Evolutionary conservation across 2,113 vertebrate genomes (phyloP).

Genomic region (Psilopogon haemacephalus): DNA sequence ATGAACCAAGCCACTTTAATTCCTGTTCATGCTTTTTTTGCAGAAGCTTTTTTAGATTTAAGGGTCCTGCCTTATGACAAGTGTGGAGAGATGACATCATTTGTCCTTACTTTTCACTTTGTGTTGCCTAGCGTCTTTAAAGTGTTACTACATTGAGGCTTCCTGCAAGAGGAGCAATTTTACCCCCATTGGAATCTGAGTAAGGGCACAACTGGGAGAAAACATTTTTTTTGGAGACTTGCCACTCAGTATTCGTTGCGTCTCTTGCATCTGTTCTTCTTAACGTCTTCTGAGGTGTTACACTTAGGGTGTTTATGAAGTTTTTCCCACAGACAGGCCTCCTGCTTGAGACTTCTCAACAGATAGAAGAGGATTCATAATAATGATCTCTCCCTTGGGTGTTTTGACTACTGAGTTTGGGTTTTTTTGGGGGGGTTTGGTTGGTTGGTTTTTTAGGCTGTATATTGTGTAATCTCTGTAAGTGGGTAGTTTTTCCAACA

Average conservation of each 20-base stretch:
- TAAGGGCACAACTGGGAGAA: not conserved
- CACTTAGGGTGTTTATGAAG: accelerated
- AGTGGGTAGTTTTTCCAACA: not conserved
- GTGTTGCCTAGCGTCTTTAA: not conserved
- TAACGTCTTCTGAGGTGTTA: not conserved
- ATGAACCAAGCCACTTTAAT: not conserved
- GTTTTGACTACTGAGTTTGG: not conserved
- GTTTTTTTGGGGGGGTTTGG: too few relatives aligned
- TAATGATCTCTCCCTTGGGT: not conserved
- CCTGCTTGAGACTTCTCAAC: not conserved
- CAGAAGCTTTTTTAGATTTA: not conserved
- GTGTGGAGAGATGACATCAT: not conserved
- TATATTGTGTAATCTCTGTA: not conserved
- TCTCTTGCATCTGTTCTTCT: not conserved
- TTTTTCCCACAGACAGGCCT: not conserved
- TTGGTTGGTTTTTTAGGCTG: not conserved
- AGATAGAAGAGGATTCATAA: not conserved
- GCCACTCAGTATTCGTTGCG: not conserved
- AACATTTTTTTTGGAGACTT: not conserved
- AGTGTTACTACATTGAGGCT: not conserved
- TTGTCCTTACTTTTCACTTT: not conserved
- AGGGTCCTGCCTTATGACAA: not conserved
- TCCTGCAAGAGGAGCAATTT: not conserved
- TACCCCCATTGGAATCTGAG: not conserved
- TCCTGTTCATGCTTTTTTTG: not conserved